A percentile compares a stretch with the other conserved stretches of the same genome.
These are phyloP conservation scores for Chrysogorgia sp. DNA, from an alignment of 92 coral and sea anemone genomes.

Conservation along the genomic window DNA sequence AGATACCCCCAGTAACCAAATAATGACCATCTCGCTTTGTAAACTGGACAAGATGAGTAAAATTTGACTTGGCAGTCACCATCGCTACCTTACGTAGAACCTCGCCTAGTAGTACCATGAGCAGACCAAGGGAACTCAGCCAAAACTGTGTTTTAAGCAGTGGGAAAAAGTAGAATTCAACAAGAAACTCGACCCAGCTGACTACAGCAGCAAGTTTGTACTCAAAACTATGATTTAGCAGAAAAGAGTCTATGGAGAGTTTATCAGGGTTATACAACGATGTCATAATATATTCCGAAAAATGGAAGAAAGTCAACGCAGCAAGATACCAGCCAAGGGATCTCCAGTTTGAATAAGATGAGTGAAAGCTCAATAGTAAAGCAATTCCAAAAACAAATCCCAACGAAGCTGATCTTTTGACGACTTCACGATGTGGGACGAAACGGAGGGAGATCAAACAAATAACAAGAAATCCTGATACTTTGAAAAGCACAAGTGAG, in stretches of 20 bases:
- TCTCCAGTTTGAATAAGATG: slow-evolving; percentile 45
- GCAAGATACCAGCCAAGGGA: slow-evolving; percentile 90
- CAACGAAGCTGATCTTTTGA: slow-evolving; percentile 73
- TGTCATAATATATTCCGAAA: slow-evolving; percentile 90
- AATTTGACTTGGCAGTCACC: slow-evolving; percentile 92
- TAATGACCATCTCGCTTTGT: slow-evolving; percentile 76
- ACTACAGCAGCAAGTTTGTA: slow-evolving; percentile 88
- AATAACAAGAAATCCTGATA: not conserved
- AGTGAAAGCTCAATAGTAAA: slow-evolving; percentile 57
- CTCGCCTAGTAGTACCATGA: slow-evolving; percentile 79
- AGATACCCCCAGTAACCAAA: slow-evolving; percentile 81
- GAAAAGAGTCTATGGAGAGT: slow-evolving; percentile 78
- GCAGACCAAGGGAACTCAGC: slow-evolving; percentile 65
- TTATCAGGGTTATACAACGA: slow-evolving; percentile 80
- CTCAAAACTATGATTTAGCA: slow-evolving; percentile 87
- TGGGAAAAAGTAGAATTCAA: slow-evolving; percentile 84
- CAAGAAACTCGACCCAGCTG: slow-evolving; percentile 83
- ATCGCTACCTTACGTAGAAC: slow-evolving; percentile 81
- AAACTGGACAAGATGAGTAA: slow-evolving; percentile 79
- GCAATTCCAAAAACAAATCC: slow-evolving; percentile 78
- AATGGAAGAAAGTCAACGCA: slow-evolving; percentile 83
- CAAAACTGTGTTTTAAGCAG: slow-evolving; percentile 61
- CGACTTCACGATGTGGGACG: slow-evolving; percentile 75
- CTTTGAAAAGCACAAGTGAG: slow-evolving; percentile 28
- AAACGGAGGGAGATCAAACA: slow-evolving; percentile 44